Evolutionary conservation across 35 echinoderm and acorn worm species (phyloP), one percentile per base, ranked within the genome.

Genomic region (Lytechinus pictus): DNA sequence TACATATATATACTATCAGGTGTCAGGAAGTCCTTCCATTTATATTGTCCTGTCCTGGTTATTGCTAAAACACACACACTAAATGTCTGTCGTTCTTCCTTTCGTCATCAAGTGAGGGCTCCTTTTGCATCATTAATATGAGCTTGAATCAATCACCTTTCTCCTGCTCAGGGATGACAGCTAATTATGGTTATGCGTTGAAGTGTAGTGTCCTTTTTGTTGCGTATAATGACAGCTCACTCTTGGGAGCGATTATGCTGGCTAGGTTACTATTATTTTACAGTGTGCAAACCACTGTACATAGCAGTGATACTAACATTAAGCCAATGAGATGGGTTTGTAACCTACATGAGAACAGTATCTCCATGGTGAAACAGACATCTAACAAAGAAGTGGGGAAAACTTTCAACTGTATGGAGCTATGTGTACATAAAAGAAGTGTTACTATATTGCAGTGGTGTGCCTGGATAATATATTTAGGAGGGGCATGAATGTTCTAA

Each of bases 141-240:
- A 24, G 66, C 66, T 79, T 79, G 66, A 79, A 79, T 79, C 66
- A 79, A 79, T 79, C 66, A 79, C 12, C 19, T 24, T 7, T 79
- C n/a, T n/a, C 66, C n/a, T 9, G 66, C 19, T 8, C 19, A 24
- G n/a, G 66, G 66, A 79, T 79, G 66, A 79, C 66, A 79, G 66
- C 66, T 79, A 79, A 79, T 79, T 79, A 79, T 79, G 66, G 66
- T 79, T 79, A 79, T 79, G 66, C 66, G 66, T 79, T 79, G 66
- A 79, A 24, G 66, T 79, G 66, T 79, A 79, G 66, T 79, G 66
- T 79, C 19, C 66, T 24, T 79, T 79, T 79, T 79, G 66, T 79
- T 79, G 66, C 66, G 66, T 79, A 79, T 79, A 79, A 79, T 79
- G 66, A 79, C 66, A 16, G 66, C 19, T 4, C 6, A 6, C 66